Evolutionary conservation across 2,888 invertebrate genomes (phyloP).

Genomic region (Junonia oenone): DNA sequence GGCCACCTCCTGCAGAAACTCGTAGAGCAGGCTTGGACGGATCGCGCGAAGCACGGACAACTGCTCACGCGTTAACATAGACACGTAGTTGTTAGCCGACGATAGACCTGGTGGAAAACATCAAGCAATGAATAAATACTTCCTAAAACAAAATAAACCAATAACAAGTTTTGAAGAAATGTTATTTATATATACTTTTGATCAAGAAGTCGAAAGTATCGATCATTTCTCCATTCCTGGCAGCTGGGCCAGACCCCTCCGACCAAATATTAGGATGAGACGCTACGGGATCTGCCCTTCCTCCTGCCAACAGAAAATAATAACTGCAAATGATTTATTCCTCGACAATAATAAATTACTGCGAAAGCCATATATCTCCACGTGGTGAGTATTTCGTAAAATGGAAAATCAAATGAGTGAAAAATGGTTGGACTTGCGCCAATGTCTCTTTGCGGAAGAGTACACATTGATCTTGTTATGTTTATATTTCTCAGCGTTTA

Average conservation of each 20-base stretch:
- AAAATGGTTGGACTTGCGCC: constrained; percentile 7
- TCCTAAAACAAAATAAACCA: no score
- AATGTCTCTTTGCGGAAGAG: background rate
- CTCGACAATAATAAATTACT: constrained; percentile 10
- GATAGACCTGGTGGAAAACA: constrained; percentile 35
- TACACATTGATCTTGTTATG: background rate
- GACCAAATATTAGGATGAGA: constrained; percentile 42
- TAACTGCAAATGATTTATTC: constrained; percentile 13
- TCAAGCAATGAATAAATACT: background rate
- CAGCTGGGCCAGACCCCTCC: constrained; percentile 36
- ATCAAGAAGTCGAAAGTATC: constrained; percentile 65
- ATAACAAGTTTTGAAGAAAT: no score
- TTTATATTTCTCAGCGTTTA: background rate
- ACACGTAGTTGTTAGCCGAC: constrained; percentile 66
- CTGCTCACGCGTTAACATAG: constrained; percentile 66
- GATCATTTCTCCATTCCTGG: constrained; percentile 49
- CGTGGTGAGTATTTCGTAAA: constrained; percentile 1
- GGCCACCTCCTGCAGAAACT: constrained; percentile 61
- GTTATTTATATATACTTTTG: no score
- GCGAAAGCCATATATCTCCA: constrained; percentile 7
- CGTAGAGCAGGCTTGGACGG: constrained; percentile 61
- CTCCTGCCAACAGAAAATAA: constrained; percentile 30
- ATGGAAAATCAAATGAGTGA: constrained; percentile 6
- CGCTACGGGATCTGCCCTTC: constrained; percentile 39
- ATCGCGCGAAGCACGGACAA: constrained; percentile 58